Evolutionary conservation across 1,140 invertebrate species (phyloP).

Genomic region (Microplitis demolitor): DNA sequence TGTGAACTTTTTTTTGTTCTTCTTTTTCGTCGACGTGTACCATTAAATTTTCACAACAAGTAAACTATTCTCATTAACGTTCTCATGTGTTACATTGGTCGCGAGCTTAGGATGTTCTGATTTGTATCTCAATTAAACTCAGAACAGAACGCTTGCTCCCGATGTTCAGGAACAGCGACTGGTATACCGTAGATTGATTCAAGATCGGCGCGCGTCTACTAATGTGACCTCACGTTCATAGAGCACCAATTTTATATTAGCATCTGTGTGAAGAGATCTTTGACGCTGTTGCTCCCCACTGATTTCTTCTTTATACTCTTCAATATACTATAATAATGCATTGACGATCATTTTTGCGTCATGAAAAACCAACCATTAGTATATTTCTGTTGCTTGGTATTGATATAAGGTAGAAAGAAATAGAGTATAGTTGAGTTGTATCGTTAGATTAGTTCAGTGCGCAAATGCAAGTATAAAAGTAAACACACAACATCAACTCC

Average conservation of each 20-base stretch:
- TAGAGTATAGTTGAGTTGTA: too few species aligned
- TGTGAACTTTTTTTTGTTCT: too few species aligned
- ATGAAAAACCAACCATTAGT: background rate
- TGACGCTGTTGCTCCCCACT: conserved; percentile 19
- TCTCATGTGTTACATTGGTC: too few species aligned
- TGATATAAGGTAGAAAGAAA: too few species aligned
- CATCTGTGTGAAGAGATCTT: conserved; percentile 27
- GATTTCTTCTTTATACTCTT: background rate
- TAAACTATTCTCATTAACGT: too few species aligned
- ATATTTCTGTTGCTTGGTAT: background rate
- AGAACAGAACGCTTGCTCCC: conserved; percentile 23
- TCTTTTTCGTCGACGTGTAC: too few species aligned
- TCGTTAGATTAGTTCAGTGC: background rate
- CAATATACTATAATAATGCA: background rate
- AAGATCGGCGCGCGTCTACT: conserved; percentile 45
- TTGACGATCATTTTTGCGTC: background rate
- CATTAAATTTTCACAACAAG: too few species aligned
- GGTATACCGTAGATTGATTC: conserved; percentile 42
- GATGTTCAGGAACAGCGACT: conserved; percentile 55
- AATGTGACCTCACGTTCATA: conserved; percentile 53
- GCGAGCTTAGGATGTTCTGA: too few species aligned
- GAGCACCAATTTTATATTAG: conserved; percentile 61
- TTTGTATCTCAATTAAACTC: background rate
- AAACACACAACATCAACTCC: background rate
- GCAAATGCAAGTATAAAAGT: conserved; percentile 5